These are phyloP conservation scores for Xestia sexstrigata DNA, from an alignment of 2,888 invertebrate species.

Conservation along the genomic window DNA sequence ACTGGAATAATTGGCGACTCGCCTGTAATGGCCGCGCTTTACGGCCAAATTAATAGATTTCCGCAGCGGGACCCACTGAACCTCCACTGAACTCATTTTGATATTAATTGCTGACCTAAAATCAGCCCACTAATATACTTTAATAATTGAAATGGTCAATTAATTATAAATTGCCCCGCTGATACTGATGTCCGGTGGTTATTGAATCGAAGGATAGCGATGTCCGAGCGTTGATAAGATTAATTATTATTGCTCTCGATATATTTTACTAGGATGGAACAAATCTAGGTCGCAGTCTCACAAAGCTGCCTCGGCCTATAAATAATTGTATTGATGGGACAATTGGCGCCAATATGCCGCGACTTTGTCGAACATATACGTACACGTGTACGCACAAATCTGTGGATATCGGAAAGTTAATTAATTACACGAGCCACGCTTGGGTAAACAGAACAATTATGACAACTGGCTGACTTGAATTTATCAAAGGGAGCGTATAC, in stretches of 20 bases:
- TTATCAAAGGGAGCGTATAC: conserved; percentile 48
- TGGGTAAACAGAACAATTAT: conserved; percentile 64
- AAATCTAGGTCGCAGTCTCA: conserved; percentile 56
- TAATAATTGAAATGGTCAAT: conserved; percentile 72
- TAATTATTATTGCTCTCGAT: conserved; percentile 52
- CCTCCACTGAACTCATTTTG: conserved; percentile 78
- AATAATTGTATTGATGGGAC: conserved; percentile 63
- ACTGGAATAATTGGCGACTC: conserved; percentile 88
- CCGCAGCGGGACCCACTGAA: conserved; percentile 80
- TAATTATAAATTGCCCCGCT: conserved; percentile 61
- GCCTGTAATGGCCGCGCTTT: conserved; percentile 85
- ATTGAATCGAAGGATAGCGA: conserved; percentile 46
- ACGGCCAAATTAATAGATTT: conserved; percentile 89
- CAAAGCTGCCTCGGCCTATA: conserved; percentile 54
- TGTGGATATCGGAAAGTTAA: conserved; percentile 62
- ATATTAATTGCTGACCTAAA: conserved; percentile 85
- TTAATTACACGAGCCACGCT: conserved; percentile 57
- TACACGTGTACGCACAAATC: conserved; percentile 43
- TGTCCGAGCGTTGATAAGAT: conserved; percentile 51
- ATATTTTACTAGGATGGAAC: conserved; percentile 45
- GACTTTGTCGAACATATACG: conserved; percentile 54
- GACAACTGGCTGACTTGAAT: conserved; percentile 44
- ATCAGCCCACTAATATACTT: conserved; percentile 75
- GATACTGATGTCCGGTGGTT: conserved; percentile 46
- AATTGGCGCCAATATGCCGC: conserved; percentile 64